Evolutionary conservation across 2,888 invertebrate genomes (phyloP).

Genomic region (Drosophila infuscata): DNA sequence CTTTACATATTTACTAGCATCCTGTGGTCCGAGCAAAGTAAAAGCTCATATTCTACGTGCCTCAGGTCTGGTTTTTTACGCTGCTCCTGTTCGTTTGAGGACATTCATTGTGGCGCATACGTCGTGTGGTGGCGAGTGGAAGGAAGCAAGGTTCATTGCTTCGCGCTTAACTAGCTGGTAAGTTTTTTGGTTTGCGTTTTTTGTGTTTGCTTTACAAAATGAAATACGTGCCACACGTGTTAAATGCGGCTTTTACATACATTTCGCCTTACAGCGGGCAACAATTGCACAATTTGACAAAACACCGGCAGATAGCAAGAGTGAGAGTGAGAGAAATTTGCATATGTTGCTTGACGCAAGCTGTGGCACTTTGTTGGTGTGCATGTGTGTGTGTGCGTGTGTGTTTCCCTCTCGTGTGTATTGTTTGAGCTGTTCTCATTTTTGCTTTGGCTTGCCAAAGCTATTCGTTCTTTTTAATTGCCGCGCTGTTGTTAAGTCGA

Average conservation of each 20-base stretch:
- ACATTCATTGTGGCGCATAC: conserved; percentile 63
- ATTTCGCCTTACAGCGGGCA: conserved; percentile 31
- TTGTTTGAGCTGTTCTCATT: conserved; percentile 28
- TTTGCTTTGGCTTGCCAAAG: conserved; percentile 20
- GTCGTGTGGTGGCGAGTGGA: conserved; percentile 29
- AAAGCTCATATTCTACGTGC: conserved; percentile 45
- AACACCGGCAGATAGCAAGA: neutral
- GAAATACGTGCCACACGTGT: conserved; percentile 79
- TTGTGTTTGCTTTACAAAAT: conserved; percentile 52
- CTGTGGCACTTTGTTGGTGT: conserved; percentile 23
- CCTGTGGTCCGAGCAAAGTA: conserved; percentile 28
- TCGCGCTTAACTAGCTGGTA: conserved; percentile 54
- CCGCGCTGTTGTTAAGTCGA: conserved; percentile 47
- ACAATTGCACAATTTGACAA: conserved; percentile 74
- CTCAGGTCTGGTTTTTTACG: conserved; percentile 19
- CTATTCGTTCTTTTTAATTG: conserved; percentile 65
- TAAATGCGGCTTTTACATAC: conserved; percentile 63
- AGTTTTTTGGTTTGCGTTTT: conserved; percentile 13
- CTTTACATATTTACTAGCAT: neutral
- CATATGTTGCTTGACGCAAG: conserved; percentile 53
- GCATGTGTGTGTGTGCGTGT: neutral
- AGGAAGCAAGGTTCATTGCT: conserved; percentile 62
- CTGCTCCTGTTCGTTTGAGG: conserved; percentile 8
- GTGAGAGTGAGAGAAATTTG: conserved; percentile 48
- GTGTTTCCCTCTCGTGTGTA: neutral